phyloP scores from a whole-genome alignment of 64 coral and sea anemone species.

The Catalaphyllia jardinei region DNA sequence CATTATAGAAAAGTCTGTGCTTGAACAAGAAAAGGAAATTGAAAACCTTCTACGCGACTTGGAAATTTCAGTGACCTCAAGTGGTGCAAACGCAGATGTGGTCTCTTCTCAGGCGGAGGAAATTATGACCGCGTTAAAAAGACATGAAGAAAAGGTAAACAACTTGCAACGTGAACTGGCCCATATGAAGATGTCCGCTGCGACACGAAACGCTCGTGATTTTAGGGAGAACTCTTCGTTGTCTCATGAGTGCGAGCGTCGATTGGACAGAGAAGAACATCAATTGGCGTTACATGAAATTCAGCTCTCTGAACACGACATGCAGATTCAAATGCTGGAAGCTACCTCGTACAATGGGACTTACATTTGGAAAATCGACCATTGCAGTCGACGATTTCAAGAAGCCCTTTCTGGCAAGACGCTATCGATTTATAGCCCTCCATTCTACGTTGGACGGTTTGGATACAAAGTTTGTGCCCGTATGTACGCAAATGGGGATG shows the following conservation, averaged over 20 bases:
- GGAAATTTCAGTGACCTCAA: background rate
- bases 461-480: constrained; percentile 52
- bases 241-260: constrained; percentile 26
- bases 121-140: background rate
- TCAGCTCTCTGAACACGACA: background rate
- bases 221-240: background rate
- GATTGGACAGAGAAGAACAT: constrained; percentile 57
- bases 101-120: constrained; percentile 16
- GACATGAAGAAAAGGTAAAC: background rate
- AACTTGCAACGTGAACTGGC: constrained; percentile 1
- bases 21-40: background rate
- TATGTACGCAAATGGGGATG: constrained; percentile 37
- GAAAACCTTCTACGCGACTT: constrained; percentile 11
- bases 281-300: constrained; percentile 60
- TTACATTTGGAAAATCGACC: background rate
- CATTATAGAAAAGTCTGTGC: constrained; percentile 18
- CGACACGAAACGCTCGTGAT: background rate
- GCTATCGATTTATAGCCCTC: constrained; percentile 26
- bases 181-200: background rate
- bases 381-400: background rate
- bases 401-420: constrained; percentile 10
- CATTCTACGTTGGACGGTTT: constrained; percentile 37
- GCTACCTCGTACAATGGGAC: background rate
- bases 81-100: background rate
- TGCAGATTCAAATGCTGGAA: background rate